Conservation (phyloP, 2,113 vertebrate species). For the Dipodomys merriami region DNA sequence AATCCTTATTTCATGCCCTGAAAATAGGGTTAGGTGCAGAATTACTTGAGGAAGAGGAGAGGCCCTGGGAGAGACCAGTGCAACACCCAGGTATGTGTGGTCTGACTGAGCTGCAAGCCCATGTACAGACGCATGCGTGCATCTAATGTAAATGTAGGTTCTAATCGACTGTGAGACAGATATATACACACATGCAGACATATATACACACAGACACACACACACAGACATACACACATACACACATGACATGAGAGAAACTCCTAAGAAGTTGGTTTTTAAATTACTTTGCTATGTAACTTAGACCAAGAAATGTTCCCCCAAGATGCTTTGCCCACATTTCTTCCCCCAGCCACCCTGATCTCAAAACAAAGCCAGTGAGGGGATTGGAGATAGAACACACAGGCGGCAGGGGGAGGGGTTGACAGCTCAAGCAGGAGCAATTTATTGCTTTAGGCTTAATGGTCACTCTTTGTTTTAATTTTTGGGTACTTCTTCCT, state of each 20-base stretch:
- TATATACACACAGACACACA: background rate
- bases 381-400: background rate
- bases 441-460: background rate
- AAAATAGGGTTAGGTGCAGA: background rate
- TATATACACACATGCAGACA: background rate
- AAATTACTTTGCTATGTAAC: background rate
- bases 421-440: fast-evolving
- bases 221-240: background rate
- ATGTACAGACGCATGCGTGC: too few relatives aligned
- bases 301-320: background rate
- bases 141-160: background rate
- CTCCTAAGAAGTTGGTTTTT: background rate
- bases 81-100: fast-evolving
- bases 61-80: too few relatives aligned
- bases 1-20: background rate
- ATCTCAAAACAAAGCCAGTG: background rate
- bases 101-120: background rate
- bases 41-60: background rate
- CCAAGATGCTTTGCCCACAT: too few relatives aligned
- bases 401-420: too few relatives aligned
- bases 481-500: background rate
- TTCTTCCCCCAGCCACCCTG: background rate
- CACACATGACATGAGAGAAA: background rate
- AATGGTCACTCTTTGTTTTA: background rate
- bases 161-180: background rate